These are phyloP conservation scores for Pseudorasbora parva DNA, from an alignment of 2,113 vertebrate species.

Conservation along the genomic window DNA sequence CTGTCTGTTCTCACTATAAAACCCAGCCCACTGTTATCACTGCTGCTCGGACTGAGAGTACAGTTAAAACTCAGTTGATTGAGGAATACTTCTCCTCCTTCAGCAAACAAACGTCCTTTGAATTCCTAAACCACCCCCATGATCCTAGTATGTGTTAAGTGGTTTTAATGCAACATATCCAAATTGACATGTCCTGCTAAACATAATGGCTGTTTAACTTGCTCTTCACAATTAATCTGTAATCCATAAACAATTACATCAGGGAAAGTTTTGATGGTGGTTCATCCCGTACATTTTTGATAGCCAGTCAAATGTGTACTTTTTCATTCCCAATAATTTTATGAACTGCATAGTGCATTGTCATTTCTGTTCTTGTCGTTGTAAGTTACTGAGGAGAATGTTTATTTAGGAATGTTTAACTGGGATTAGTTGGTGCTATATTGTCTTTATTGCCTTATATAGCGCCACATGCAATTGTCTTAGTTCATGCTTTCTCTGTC, in stretches of 20 bases:
- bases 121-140: not conserved
- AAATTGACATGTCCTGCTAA: not conserved
- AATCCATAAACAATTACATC: not conserved
- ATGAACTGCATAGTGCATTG: not conserved
- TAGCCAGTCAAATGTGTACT: not conserved
- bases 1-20: not conserved
- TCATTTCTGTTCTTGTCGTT: not conserved
- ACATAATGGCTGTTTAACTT: not conserved
- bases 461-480: not conserved
- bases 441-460: not conserved
- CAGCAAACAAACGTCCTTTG: conserved; percentile 23
- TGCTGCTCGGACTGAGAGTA: not conserved
- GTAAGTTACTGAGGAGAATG: not conserved
- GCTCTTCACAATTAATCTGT: not conserved
- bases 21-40: conserved; percentile 25
- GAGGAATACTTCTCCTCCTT: conserved; percentile 29
- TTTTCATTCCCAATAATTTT: not conserved
- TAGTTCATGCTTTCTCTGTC: not conserved
- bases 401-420: not conserved
- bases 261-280: not conserved
- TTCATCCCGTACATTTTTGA: not conserved
- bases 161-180: not conserved
- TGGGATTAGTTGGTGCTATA: not conserved
- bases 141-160: not conserved
- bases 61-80: not conserved